Base-by-base conservation (phyloP, 2,888 invertebrate genomes). In the Mythimna albipuncta region DNA sequence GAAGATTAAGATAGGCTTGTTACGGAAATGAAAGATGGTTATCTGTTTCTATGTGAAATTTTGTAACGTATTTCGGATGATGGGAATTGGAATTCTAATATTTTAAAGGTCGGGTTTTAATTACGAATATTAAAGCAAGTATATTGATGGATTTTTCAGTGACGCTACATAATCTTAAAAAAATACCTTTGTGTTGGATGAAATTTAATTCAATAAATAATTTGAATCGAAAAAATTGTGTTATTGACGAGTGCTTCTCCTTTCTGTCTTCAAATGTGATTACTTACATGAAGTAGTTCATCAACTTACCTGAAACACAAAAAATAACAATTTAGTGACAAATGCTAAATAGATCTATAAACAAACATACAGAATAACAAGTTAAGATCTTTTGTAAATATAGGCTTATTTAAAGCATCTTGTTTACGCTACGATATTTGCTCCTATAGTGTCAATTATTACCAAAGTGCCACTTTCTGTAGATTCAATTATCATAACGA, bases 1-100 rank as follows among this genome's bases (percentile, higher is more conserved):
- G 86, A 79, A 92, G 93, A 93, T 93, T 87, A 78, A 93, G 93
- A 93, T 93, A 91, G 85, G 84, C 86, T 81, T 85, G 81, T 84
- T 87, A 83, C 73, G 81, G 84, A 89, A 86, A 88, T 88, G 82
- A 87, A 86, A 85, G 89, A 88, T 84, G 83, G 74, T 85, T 83
- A 87, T 87, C 87, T 86, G 72, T 82, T 81, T 83, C 75, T 73
- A 72, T 79, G 65, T 84, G 74, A 83, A 83, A 72, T 68, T 83
- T 67, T 80, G 85, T 85, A 88, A 86, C 79, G 50, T 61, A 69
- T 67, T 83, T 64, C 10, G 19, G 35, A 67, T 65, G 66, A 80
- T 79, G n/a, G 81, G 47, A 64, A 84, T 72, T 80, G 67, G 38
- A 75, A 77, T 64, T 82, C 54, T 32, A 50, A 72, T 79, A 62